Base-by-base conservation (phyloP, 2,797 vertebrate species). In the Streptopelia turtur region DNA sequence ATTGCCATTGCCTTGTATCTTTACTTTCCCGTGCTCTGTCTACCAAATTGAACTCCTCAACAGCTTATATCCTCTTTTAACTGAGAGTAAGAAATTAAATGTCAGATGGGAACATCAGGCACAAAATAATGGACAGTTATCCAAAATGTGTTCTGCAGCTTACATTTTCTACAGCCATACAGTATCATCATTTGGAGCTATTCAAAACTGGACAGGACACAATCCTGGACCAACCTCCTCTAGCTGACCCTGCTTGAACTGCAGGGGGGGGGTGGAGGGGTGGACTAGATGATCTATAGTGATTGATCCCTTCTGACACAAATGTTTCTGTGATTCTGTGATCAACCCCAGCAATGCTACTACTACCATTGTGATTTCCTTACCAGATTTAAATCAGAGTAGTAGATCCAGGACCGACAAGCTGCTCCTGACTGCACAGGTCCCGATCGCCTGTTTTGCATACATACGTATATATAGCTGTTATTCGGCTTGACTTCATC, bases 371-470 rank as follows among this genome's bases (percentile, higher is more conserved):
- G 52, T 66, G 16, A 78, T 80, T 64, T 89, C 97, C 99, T 98
- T 98, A 99, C 99, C 95, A 98, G 97, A 97, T 99, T 98, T 80
- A 99, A 98, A 6, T 98, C 99, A 1, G 99, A 99, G 88, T 99
- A 99, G 96, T 99, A 99, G 75, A 98, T 96, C 99, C 99, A 99
- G 12, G 98, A 98, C 60, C 98, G 98, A 93, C 99, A 99, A 76
- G 97, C 85, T 55, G 98, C 98, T 78, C 98, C 98, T 10, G 95
- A 60, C 17, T 93, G 63, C 56, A 78, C 76, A 12, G 99, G 99
- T 25, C 98, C 99, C 0, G 98, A 98, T 39, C 87, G 89, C 27
- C 84, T n/a, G 4, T 74, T 96, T 96, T 65, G 98, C 98, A 2
- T 98, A 98, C 99, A 99, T 11, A 99, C 97, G 1, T 99, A 99